Evolutionary conservation across 1,140 invertebrate species (phyloP).

Genomic region (Cylas formicarius): DNA sequence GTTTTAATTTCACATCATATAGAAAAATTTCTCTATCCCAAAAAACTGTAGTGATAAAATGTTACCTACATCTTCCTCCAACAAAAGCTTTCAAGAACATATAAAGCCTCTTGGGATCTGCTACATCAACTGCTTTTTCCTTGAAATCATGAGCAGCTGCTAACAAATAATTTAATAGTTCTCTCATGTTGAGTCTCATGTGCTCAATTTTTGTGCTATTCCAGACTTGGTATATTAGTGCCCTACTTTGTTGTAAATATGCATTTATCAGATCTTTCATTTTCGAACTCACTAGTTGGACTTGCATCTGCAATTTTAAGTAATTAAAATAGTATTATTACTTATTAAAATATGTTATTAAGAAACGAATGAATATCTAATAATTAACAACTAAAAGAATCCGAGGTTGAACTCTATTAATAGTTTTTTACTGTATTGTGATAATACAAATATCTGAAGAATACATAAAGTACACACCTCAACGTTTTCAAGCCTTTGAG

Average conservation of each 20-base stretch:
- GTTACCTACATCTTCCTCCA: slow-evolving; percentile 30
- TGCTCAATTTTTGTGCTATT: slow-evolving; percentile 39
- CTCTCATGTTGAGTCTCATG: slow-evolving; percentile 35
- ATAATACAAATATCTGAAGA: not conserved
- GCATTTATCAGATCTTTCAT: slow-evolving; percentile 39
- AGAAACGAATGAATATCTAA: not conserved
- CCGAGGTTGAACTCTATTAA: not conserved
- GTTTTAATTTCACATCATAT: no score
- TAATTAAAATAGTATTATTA: slow-evolving; percentile 7
- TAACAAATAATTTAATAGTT: slow-evolving; percentile 35
- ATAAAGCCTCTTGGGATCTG: slow-evolving; percentile 31
- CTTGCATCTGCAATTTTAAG: slow-evolving; percentile 44
- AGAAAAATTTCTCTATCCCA: no score
- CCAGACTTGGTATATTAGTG: slow-evolving; percentile 36
- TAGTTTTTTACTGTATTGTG: not conserved
- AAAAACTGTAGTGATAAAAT: no score
- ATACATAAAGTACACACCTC: slow-evolving; percentile 28
- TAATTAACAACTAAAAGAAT: not conserved
- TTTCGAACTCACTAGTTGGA: slow-evolving; percentile 38
- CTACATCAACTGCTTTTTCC: slow-evolving; percentile 35
- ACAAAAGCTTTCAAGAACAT: slow-evolving; percentile 22
- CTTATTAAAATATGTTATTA: not conserved
- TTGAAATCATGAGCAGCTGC: slow-evolving; percentile 36
- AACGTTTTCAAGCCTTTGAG: slow-evolving; percentile 36
- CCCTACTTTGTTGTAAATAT: slow-evolving; percentile 36